phyloP scores from a whole-genome alignment of 2,113 vertebrate genomes.

The Melanerpes aurifrons region DNA sequence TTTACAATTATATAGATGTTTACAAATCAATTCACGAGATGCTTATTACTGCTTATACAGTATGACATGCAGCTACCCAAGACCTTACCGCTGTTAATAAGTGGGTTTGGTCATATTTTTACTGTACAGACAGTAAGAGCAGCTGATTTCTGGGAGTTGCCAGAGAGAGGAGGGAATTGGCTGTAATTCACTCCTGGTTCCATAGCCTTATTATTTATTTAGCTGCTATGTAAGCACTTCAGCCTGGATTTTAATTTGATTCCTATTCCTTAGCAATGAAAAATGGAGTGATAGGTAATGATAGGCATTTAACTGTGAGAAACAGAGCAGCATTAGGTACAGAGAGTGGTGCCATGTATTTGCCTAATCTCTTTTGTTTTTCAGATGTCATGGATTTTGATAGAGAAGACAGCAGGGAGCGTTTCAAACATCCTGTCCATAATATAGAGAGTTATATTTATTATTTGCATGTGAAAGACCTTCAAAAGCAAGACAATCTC shows the following conservation, averaged over 20 bases:
- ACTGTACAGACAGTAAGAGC: neutral
- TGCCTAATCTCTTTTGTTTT: neutral
- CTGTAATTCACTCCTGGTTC: neutral
- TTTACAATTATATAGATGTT: neutral
- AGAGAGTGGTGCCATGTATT: neutral
- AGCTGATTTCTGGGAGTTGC: neutral
- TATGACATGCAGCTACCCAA: neutral
- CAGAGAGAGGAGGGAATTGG: neutral
- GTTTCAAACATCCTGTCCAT: neutral
- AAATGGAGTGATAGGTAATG: neutral
- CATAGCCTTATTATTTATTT: neutral
- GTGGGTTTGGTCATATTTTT: neutral
- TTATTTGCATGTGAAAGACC: neutral
- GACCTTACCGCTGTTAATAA: neutral
- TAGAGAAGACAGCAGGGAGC: neutral
- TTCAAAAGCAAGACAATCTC: neutral
- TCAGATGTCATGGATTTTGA: neutral
- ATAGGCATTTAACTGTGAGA: neutral
- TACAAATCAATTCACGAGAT: neutral
- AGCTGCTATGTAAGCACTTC: neutral
- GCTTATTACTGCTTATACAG: neutral
- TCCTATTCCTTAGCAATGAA: neutral
- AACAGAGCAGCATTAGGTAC: neutral
- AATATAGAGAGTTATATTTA: neutral
- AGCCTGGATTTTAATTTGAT: neutral